Percentiles rank a stretch among this genome's conserved stretches.
Evolutionary conservation across 2,113 vertebrate genomes (phyloP).

Genomic region (Xyliphius kryptos): DNA sequence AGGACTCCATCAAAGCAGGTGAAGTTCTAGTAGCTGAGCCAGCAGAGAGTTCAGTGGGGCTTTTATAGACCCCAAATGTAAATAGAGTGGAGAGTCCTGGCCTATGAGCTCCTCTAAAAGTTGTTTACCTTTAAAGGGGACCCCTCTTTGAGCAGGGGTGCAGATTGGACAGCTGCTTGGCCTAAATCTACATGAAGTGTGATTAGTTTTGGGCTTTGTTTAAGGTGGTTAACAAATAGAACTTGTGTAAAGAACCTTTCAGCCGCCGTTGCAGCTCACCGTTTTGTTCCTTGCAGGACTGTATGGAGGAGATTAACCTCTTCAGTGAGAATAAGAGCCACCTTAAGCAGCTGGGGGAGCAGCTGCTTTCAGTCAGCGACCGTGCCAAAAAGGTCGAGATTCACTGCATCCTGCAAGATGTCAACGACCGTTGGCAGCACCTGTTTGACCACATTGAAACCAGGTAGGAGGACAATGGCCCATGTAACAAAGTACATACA

Average conservation of each 20-base stretch:
- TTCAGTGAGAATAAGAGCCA: constrained; percentile 87
- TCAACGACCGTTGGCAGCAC: constrained; percentile 84
- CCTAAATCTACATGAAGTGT: constrained; percentile 4
- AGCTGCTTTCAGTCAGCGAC: constrained; percentile 78
- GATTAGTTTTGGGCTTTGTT: constrained; percentile 5
- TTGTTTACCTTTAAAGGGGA: background rate
- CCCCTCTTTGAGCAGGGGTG: constrained; percentile 4
- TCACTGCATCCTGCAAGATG: constrained; percentile 75
- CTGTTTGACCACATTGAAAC: constrained; percentile 83
- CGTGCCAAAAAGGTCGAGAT: constrained; percentile 72
- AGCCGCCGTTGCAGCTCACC: background rate
- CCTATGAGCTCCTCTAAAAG: constrained; percentile 10
- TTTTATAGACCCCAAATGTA: constrained; percentile 10
- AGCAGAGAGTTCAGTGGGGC: constrained; percentile 1
- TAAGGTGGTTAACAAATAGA: constrained; percentile 29
- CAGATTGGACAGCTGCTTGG: constrained; percentile 31
- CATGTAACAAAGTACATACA: background rate
- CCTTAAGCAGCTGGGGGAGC: constrained; percentile 83
- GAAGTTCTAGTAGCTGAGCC: constrained; percentile 11
- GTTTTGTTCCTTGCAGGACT: constrained; percentile 69
- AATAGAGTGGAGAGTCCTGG: background rate
- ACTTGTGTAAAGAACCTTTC: no score
- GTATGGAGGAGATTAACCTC: constrained; percentile 90
- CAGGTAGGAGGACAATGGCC: constrained; percentile 68
- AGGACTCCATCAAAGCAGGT: constrained; percentile 20